Conservation (phyloP, 2,113 vertebrate species). For the Odobenus rosmarus region DNA sequence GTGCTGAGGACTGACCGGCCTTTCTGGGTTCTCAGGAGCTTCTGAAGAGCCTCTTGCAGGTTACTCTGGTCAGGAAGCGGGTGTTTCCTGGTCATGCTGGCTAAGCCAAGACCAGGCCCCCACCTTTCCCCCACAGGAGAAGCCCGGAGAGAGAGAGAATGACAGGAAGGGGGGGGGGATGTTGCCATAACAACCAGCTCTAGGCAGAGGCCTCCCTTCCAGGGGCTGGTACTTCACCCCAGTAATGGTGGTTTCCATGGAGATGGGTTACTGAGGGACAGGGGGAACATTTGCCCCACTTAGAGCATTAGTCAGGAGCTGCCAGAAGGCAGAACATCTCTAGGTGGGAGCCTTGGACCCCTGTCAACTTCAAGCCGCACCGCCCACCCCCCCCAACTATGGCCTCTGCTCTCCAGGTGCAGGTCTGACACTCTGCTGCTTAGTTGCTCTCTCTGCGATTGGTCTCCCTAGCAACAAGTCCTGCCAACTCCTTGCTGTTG, state of each 20-base stretch:
- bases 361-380: slow-evolving; percentile 5
- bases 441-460: slow-evolving; percentile 46
- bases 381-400: not conserved
- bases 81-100: slow-evolving; percentile 62
- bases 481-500: slow-evolving; percentile 68
- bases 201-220: slow-evolving; percentile 78
- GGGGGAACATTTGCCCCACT: slow-evolving; percentile 61
- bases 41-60: not conserved
- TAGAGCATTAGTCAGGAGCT: slow-evolving; percentile 63
- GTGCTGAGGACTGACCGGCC: not conserved
- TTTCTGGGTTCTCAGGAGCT: not conserved
- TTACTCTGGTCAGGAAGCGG: slow-evolving; percentile 29
- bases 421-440: not conserved
- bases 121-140: slow-evolving; percentile 61
- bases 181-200: slow-evolving; percentile 81
- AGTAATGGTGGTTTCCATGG: slow-evolving; percentile 79
- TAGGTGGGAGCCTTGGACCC: slow-evolving; percentile 53
- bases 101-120: slow-evolving; percentile 45
- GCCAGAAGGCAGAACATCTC: slow-evolving; percentile 65
- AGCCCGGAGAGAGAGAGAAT: slow-evolving; percentile 67
- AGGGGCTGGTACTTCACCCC: slow-evolving; percentile 79
- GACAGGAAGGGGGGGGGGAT: slow-evolving; percentile 53
- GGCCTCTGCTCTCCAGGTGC: slow-evolving; percentile 52
- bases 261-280: slow-evolving; percentile 74
- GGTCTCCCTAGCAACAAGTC: slow-evolving; percentile 82